Evolutionary conservation across 2,797 vertebrate species (phyloP).

Genomic region (Diglossa cyanea): DNA sequence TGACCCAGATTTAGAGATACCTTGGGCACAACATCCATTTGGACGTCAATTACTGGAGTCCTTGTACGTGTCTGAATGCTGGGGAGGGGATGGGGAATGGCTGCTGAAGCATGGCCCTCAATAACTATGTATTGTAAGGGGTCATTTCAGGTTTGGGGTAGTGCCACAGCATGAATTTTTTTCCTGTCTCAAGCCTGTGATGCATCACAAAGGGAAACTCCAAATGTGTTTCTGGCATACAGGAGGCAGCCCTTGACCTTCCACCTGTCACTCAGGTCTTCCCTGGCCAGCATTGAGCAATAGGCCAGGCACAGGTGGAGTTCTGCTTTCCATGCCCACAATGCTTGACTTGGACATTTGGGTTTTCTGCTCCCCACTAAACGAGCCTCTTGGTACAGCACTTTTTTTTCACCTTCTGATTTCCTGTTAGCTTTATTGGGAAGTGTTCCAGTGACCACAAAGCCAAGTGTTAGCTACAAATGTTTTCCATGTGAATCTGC

Average conservation of each 20-base stretch:
- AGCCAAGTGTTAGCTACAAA: not conserved
- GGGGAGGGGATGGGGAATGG: not conserved
- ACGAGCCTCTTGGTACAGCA: not conserved
- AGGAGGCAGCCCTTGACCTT: not conserved
- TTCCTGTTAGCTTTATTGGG: not conserved
- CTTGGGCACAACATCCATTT: constrained; percentile 96
- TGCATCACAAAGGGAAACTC: not conserved
- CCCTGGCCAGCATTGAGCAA: not conserved
- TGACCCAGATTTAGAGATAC: constrained; percentile 92
- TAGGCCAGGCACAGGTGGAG: not conserved
- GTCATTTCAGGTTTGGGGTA: not conserved
- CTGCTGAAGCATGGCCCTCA: not conserved
- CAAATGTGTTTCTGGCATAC: not conserved
- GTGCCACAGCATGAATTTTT: not conserved
- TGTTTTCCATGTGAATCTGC: not conserved
- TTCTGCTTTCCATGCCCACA: not conserved
- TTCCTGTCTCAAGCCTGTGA: not conserved
- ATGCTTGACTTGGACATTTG: not conserved
- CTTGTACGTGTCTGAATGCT: constrained; percentile 80
- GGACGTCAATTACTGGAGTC: constrained; percentile 93
- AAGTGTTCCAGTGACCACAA: not conserved
- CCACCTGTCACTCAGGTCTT: not conserved
- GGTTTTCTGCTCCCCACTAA: not conserved
- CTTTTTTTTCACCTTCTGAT: not conserved
- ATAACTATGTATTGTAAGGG: not conserved